Evolutionary conservation across 2,113 vertebrate species (phyloP).

Genomic region (Atractosteus spatula): DNA sequence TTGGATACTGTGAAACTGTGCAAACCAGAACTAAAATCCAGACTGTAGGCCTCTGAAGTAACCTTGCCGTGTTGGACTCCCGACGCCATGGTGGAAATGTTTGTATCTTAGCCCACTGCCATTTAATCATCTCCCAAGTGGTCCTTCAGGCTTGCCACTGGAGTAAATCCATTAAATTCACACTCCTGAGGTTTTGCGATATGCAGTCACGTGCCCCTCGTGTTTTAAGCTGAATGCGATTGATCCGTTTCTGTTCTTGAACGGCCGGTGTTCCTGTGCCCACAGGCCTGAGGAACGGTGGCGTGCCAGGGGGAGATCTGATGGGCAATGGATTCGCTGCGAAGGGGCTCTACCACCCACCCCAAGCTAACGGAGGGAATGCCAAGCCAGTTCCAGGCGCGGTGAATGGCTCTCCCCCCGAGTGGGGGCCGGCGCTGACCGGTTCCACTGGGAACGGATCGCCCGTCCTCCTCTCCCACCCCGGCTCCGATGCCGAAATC

Average conservation of each 20-base stretch:
- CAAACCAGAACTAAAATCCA: too few relatives aligned
- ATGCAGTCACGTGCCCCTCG: neutral
- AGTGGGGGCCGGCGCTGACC: constrained; percentile 27
- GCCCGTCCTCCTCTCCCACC: neutral
- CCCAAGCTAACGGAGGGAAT: constrained; percentile 52
- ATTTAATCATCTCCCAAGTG: too few relatives aligned
- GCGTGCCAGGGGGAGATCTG: constrained; percentile 64
- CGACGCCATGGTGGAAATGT: too few relatives aligned
- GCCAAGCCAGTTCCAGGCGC: constrained; percentile 24
- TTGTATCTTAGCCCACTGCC: too few relatives aligned
- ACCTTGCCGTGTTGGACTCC: too few relatives aligned
- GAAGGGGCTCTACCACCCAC: constrained; percentile 56
- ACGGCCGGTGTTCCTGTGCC: constrained; percentile 44
- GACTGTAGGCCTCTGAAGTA: too few relatives aligned
- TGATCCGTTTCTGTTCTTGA: constrained; percentile 53
- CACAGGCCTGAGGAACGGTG: constrained; percentile 75
- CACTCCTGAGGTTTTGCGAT: neutral
- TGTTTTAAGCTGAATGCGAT: constrained; percentile 17
- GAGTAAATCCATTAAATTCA: neutral
- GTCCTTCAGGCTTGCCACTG: neutral
- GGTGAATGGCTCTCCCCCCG: constrained; percentile 25
- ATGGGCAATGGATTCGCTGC: constrained; percentile 65
- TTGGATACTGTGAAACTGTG: too few relatives aligned
- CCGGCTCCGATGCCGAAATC: neutral
- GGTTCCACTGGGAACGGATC: constrained; percentile 39